Percentiles rank a stretch among this genome's conserved stretches.
Conservation (phyloP, 2,888 invertebrate genomes). For the Blera fallax region DNA sequence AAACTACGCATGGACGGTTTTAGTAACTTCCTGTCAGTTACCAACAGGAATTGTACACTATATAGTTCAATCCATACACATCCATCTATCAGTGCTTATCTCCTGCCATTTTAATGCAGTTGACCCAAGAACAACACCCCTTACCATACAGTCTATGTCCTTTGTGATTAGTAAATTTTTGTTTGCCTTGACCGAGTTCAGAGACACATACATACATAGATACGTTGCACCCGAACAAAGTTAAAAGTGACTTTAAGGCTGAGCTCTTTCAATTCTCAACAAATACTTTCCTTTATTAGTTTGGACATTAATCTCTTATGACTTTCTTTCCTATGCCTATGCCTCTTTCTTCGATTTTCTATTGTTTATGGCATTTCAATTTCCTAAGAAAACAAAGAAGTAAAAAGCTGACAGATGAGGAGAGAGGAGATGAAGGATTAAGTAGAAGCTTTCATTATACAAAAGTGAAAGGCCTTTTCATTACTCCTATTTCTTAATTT, state of each 20-base stretch:
- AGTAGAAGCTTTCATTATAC: slow-evolving; percentile 43
- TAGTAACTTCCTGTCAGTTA: too few species aligned
- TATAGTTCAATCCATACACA: too few species aligned
- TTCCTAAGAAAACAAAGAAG: slow-evolving; percentile 4
- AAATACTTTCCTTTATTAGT: neutral
- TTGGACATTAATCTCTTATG: slow-evolving; percentile 31
- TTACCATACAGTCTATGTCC: neutral
- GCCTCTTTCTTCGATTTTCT: slow-evolving; percentile 9
- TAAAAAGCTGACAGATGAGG: slow-evolving; percentile 2
- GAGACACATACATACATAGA: neutral
- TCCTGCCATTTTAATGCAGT: neutral
- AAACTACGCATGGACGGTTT: too few species aligned
- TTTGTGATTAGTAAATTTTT: neutral
- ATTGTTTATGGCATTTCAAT: slow-evolving; percentile 45
- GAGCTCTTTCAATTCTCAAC: neutral
- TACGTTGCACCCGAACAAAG: neutral
- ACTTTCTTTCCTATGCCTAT: too few species aligned
- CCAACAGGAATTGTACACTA: too few species aligned
- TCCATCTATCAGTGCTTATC: neutral
- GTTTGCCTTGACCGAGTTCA: slow-evolving; percentile 15
- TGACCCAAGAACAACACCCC: neutral
- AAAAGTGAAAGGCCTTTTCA: slow-evolving; percentile 42
- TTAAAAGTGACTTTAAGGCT: neutral
- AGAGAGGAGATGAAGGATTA: slow-evolving; percentile 11
- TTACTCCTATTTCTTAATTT: neutral